Evolutionary conservation across 92 coral and sea anemone genomes (phyloP).

Genomic region (Galaxea fascicularis): DNA sequence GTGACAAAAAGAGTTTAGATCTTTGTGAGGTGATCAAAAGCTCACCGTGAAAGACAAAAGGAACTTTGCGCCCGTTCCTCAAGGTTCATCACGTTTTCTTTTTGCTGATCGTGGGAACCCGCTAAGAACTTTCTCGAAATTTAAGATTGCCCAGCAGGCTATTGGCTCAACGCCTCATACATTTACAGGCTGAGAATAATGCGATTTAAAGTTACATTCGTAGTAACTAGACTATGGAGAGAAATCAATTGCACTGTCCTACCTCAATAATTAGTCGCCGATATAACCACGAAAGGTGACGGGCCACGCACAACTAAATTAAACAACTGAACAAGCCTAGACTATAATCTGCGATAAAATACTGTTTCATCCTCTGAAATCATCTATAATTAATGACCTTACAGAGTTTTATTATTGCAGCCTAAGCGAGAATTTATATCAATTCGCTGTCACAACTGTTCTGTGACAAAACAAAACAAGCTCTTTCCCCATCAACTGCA

Average conservation of each 20-base stretch:
- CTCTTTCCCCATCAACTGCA: not conserved
- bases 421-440: not conserved
- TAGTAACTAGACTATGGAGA: too few species aligned
- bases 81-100: not conserved
- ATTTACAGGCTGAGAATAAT: too few species aligned
- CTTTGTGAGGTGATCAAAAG: not conserved
- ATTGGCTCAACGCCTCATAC: too few species aligned
- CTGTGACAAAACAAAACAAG: conserved; percentile 9
- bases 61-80: not conserved
- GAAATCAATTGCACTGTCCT: too few species aligned
- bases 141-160: not conserved
- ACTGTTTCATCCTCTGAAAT: not conserved
- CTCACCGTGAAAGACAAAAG: not conserved
- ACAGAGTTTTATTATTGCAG: not conserved
- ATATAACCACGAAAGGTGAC: too few species aligned
- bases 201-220: too few species aligned
- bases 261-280: too few species aligned
- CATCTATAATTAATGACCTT: conserved; percentile 23
- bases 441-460: conserved; percentile 12
- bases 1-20: not conserved
- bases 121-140: conserved; percentile 12
- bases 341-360: not conserved
- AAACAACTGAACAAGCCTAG: too few species aligned
- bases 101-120: not conserved
- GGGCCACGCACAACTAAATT: too few species aligned